Percentiles rank a stretch among this genome's conserved stretches.
phyloP scores from a whole-genome alignment of 2,113 vertebrate species.

The Peromyscus polionotus region DNA sequence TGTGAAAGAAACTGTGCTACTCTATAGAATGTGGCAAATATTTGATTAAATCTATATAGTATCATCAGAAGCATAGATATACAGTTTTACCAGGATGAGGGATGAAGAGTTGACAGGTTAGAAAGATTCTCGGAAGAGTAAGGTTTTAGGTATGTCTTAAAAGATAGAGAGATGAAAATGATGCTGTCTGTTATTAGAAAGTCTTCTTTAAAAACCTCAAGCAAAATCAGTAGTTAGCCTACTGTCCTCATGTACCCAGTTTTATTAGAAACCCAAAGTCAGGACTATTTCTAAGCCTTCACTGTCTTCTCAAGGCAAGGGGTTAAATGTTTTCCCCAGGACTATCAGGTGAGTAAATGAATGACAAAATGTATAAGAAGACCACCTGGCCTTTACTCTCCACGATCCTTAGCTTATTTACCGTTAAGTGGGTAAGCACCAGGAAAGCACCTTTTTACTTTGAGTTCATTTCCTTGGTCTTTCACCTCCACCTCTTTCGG shows the following conservation, averaged over 20 bases:
- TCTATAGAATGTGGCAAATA: slow-evolving; percentile 20
- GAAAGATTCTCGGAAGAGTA: neutral
- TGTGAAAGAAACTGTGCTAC: neutral
- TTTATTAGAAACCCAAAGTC: slow-evolving; percentile 7
- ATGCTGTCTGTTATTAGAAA: neutral
- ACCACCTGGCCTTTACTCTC: neutral
- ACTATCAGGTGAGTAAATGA: slow-evolving; percentile 47
- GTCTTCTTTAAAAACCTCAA: neutral
- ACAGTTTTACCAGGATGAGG: neutral
- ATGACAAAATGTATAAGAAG: neutral
- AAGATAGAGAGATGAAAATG: slow-evolving; percentile 4
- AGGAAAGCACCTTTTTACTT: neutral
- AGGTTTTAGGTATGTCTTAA: slow-evolving; percentile 20
- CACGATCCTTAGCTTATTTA: slow-evolving; percentile 38
- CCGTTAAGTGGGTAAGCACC: neutral
- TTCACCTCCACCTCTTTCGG: neutral
- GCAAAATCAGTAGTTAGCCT: slow-evolving; percentile 31
- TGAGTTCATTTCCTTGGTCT: neutral
- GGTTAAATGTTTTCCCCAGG: neutral
- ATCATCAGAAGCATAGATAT: neutral
- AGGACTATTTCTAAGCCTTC: neutral
- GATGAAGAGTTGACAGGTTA: neutral
- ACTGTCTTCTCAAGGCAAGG: neutral
- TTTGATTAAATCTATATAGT: slow-evolving; percentile 16
- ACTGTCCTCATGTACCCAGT: neutral